These are phyloP conservation scores for Acleris laterana DNA, from an alignment of 2,888 invertebrate genomes.

Conservation along the genomic window DNA sequence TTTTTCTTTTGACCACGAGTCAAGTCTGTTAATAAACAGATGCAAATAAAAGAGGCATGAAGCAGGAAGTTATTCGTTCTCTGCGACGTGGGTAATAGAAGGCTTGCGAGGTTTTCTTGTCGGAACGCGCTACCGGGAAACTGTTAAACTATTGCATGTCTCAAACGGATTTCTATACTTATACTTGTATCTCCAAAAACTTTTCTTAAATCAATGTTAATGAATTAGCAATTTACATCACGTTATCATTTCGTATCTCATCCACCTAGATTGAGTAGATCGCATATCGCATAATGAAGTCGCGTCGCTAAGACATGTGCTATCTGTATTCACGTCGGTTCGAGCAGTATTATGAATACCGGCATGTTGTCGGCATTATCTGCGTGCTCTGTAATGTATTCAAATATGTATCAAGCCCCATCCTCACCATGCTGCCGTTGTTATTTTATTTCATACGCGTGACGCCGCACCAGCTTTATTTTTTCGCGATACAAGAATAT, in stretches of 20 bases:
- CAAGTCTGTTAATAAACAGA: conserved; percentile 2
- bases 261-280: conserved; percentile 27
- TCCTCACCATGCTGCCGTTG: conserved; percentile 77
- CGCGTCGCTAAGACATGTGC: conserved; percentile 36
- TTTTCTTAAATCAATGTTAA: not conserved
- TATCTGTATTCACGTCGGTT: conserved; percentile 73
- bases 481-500: conserved; percentile 68
- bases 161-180: conserved; percentile 49
- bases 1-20: conserved; percentile 2
- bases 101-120: conserved; percentile 40
- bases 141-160: conserved; percentile 50
- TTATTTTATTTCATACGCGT: conserved; percentile 82
- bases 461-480: conserved; percentile 74
- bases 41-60: conserved; percentile 27
- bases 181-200: conserved; percentile 38
- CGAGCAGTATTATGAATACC: conserved; percentile 79
- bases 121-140: conserved; percentile 38
- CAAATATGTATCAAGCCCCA: conserved; percentile 83
- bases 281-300: conserved; percentile 32
- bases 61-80: conserved; percentile 47
- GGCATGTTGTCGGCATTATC: conserved; percentile 75
- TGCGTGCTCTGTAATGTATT: conserved; percentile 82
- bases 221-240: conserved; percentile 1
- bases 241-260: conserved; percentile 19
- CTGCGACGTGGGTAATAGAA: conserved; percentile 50